Evolutionary conservation across 1,140 invertebrate species (phyloP), one percentile per base, ranked within the genome.

Genomic region (Trichoplusia ni): DNA sequence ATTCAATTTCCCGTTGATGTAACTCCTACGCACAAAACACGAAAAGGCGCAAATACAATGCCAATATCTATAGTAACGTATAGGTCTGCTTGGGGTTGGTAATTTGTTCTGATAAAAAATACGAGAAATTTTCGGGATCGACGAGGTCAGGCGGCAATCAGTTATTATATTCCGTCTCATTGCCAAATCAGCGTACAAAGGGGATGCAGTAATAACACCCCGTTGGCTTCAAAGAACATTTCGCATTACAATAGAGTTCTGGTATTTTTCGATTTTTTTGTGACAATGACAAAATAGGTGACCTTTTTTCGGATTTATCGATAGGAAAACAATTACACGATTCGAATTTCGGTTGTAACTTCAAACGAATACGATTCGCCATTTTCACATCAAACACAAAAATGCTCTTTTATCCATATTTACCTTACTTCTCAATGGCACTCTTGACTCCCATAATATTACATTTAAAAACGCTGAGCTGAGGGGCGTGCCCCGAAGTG

Each of bases 91-190:
- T 8, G 37, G 54, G 37, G 23, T 58, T 42, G 25, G 25, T 58
- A 58, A 58, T 58, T 58, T 58, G 38, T 58, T 31, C 38, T 42
- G 38, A 58, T 58, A 58, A 58, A 47, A 47, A 58, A 58, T 58
- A 58, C 9, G 25, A 6, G 21, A 58, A 44, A 42, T 19, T 42
- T 14, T 25, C 23, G 35, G 27, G 25, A 44, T 29, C 38, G 38
- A 25, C 54, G 54, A 58, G 54, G 54, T 58, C 54, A 58, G 38
- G 14, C 54, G 27, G 25, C 54, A 58, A 58, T 58, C 54, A 58
- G 54, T 58, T 58, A 58, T 58, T 58, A 58, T 44, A 58, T 44
- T 58, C 54, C 54, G 38, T 14, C 38, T 38, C 54, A 58, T 58
- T 44, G 54, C 54, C 54, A 58, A 58, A 58, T 58, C 27, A 44